These are phyloP conservation scores for Chloroclysta siterata DNA, from an alignment of 2,888 invertebrate genomes.

Conservation along the genomic window DNA sequence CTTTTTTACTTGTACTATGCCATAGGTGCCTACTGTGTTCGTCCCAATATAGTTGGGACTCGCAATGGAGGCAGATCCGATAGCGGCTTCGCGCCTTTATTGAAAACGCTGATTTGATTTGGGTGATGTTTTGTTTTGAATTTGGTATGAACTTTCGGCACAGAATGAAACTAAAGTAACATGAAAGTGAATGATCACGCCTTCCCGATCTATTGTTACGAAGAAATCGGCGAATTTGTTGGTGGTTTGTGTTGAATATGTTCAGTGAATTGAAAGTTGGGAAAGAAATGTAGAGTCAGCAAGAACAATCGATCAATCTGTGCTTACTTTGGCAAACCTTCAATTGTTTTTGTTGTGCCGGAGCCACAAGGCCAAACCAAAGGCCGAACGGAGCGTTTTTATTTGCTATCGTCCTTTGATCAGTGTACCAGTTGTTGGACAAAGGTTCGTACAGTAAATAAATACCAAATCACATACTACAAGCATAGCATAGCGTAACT, in stretches of 20 bases:
- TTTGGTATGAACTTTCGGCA: conserved; percentile 41
- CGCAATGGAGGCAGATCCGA: conserved; percentile 40
- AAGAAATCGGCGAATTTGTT: conserved; percentile 14
- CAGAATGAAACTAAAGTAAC: conserved; percentile 21
- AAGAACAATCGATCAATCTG: not conserved
- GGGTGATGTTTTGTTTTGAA: conserved; percentile 54
- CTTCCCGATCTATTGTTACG: conserved; percentile 18
- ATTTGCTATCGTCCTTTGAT: too few species aligned
- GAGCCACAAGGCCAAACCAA: too few species aligned
- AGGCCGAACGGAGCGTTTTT: too few species aligned
- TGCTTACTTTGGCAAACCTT: not conserved
- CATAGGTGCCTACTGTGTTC: conserved; percentile 28
- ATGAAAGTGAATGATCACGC: conserved; percentile 28
- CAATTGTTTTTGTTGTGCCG: not conserved
- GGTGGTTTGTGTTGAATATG: conserved; percentile 12
- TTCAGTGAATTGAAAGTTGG: conserved; percentile 2
- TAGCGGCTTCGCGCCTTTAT: conserved; percentile 52
- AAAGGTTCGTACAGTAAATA: too few species aligned
- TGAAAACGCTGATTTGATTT: conserved; percentile 63
- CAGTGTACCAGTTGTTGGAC: too few species aligned
- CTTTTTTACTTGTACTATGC: conserved; percentile 12
- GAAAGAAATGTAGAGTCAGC: not conserved
- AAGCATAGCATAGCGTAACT: too few species aligned
- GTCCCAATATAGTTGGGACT: conserved; percentile 43
- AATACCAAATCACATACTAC: too few species aligned